Percentiles rank a stretch among this genome's conserved stretches.
phyloP scores from a whole-genome alignment of 30 jellyfish, hydroid and myxozoan species.

The Rhopilema esculentum region DNA sequence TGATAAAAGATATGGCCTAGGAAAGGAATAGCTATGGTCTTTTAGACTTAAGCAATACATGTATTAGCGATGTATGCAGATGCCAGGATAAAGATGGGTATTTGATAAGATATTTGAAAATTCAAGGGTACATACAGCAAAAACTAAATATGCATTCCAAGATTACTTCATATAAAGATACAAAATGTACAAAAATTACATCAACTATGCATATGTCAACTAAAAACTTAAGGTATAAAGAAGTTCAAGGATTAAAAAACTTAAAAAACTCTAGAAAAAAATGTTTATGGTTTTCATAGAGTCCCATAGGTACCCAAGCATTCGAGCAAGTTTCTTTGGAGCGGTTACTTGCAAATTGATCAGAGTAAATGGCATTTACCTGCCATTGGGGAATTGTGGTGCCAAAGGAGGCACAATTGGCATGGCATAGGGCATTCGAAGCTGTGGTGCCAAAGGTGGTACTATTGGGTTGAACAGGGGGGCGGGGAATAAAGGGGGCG shows the following conservation, averaged over 20 bases:
- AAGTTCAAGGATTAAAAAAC: background rate
- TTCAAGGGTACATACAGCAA: too few species aligned
- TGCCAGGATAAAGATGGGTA: too few species aligned
- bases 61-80: too few species aligned
- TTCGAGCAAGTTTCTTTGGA: background rate
- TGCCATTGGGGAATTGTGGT: slow-evolving; percentile 6
- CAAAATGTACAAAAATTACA: too few species aligned
- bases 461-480: slow-evolving; percentile 7
- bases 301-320: background rate
- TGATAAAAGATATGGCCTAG: too few species aligned
- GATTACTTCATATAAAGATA: too few species aligned
- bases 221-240: background rate
- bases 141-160: too few species aligned
- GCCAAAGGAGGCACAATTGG: slow-evolving; percentile 64
- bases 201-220: too few species aligned
- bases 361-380: background rate
- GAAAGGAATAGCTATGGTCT: too few species aligned
- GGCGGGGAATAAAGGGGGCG: slow-evolving; percentile 20
- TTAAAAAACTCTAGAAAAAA: background rate
- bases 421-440: slow-evolving; percentile 6
- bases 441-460: slow-evolving; percentile 24
- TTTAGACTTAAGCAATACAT: too few species aligned
- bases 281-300: background rate
- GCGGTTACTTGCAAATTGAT: background rate
- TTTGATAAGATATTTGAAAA: too few species aligned